phyloP scores from a whole-genome alignment of 1,140 invertebrate species.

The Brachionus rotundiformis region DNA sequence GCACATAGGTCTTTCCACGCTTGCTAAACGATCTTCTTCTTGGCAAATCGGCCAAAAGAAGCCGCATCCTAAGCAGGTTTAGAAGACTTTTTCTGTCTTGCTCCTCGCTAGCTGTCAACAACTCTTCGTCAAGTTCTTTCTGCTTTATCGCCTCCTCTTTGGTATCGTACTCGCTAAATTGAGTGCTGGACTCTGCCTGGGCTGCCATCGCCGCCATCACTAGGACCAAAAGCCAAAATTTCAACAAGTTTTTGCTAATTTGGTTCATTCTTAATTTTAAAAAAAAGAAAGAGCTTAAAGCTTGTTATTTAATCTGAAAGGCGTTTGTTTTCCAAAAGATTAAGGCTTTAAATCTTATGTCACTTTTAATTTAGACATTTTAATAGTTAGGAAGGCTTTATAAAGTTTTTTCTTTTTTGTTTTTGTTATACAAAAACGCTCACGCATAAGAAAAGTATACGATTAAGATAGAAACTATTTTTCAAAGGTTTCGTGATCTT shows the following conservation, averaged over 20 bases:
- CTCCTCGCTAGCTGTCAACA: neutral
- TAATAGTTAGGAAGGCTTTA: conserved; percentile 1
- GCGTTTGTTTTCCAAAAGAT: conserved; percentile 18
- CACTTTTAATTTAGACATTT: conserved; percentile 43
- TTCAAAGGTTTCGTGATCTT: conserved; percentile 17
- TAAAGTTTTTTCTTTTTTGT: neutral
- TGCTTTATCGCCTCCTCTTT: neutral
- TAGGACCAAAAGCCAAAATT: neutral
- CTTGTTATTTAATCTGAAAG: conserved; percentile 7
- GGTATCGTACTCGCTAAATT: neutral
- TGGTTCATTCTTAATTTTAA: neutral
- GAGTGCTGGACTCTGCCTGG: neutral
- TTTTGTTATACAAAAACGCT: conserved; percentile 12
- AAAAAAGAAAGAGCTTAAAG: conserved; percentile 4
- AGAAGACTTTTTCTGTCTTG: neutral
- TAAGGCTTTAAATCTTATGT: conserved; percentile 28
- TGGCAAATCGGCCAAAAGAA: neutral
- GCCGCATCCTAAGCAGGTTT: neutral
- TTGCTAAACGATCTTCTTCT: conserved; percentile 12
- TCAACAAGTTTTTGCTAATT: neutral
- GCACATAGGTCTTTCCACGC: conserved; percentile 27
- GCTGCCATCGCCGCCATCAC: neutral
- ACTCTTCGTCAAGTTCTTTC: neutral
- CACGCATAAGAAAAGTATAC: neutral
- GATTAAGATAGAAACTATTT: conserved; percentile 7